Conservation (phyloP, 2,797 vertebrate genomes). For the Sebastes hubbsi region DNA sequence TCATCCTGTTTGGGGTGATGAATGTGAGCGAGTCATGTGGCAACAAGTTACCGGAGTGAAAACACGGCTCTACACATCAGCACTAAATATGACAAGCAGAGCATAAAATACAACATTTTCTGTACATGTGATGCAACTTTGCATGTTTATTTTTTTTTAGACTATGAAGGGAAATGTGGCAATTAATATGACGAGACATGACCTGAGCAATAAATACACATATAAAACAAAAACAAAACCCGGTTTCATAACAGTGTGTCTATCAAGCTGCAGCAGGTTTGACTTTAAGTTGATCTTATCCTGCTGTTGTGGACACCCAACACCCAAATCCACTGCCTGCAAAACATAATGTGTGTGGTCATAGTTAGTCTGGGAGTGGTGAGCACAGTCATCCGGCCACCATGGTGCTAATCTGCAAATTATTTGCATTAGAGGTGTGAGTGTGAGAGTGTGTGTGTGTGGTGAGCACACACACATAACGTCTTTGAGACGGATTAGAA, state of each 20-base stretch:
- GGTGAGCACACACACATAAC: background rate
- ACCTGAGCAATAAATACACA: background rate
- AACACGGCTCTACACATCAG: background rate
- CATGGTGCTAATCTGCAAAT: background rate
- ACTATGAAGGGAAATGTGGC: background rate
- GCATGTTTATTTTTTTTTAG: background rate
- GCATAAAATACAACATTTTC: background rate
- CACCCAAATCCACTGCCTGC: background rate
- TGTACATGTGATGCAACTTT: background rate
- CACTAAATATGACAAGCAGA: background rate
- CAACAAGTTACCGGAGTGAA: background rate
- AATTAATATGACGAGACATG: background rate
- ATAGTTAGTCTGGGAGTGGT: background rate
- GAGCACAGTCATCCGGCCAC: background rate
- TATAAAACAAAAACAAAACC: background rate
- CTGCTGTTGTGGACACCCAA: background rate
- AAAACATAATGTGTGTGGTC: background rate
- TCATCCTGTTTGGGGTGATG: conserved; percentile 64
- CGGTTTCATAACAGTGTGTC: background rate
- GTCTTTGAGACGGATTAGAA: background rate
- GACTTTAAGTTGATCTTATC: background rate
- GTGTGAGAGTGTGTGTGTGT: conserved; percentile 2
- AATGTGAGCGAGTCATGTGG: conserved; percentile 23
- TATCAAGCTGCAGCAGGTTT: background rate
- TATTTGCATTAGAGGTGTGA: conserved; percentile 52